A percentile compares a stretch with the other conserved stretches of the same genome.
Evolutionary conservation across 1,140 invertebrate genomes (phyloP).

Genomic region (Zaprionus inermis): DNA sequence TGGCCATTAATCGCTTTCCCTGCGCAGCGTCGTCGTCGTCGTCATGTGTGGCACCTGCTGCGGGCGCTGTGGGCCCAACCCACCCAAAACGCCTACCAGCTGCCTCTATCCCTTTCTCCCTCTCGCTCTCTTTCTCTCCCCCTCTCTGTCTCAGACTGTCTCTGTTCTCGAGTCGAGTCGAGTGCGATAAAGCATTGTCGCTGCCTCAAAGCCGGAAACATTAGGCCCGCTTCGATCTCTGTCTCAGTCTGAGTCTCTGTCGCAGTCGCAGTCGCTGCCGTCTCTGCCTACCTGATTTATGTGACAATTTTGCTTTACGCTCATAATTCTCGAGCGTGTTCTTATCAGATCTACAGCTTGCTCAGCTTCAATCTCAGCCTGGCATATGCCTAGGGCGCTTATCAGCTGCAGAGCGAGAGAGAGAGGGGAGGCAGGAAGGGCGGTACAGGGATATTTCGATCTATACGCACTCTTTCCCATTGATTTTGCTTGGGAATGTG

Average conservation of each 20-base stretch:
- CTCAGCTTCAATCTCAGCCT: conserved; percentile 20
- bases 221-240: conserved; percentile 38
- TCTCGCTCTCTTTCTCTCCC: not conserved
- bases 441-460: too few relatives aligned
- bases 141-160: conserved; percentile 9
- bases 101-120: not conserved
- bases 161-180: not conserved
- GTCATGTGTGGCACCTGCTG: conserved; percentile 61
- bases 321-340: conserved; percentile 35
- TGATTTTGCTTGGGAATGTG: too few relatives aligned
- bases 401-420: not conserved
- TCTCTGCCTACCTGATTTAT: conserved; percentile 37
- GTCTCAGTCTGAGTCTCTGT: not conserved
- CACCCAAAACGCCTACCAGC: conserved; percentile 31
- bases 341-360: conserved; percentile 37
- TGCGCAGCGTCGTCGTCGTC: conserved; percentile 1
- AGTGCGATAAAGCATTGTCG: conserved; percentile 16
- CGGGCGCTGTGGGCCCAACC: conserved; percentile 25
- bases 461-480: too few relatives aligned
- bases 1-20: conserved; percentile 39
- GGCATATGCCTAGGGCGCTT: too few relatives aligned
- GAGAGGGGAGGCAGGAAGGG: too few relatives aligned
- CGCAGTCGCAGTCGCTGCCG: not conserved
- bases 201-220: conserved; percentile 21
- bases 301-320: conserved; percentile 41